Evolutionary conservation across 2,797 vertebrate species (phyloP), one percentile per base, ranked within the genome.

Genomic region (Spheniscus humboldti): DNA sequence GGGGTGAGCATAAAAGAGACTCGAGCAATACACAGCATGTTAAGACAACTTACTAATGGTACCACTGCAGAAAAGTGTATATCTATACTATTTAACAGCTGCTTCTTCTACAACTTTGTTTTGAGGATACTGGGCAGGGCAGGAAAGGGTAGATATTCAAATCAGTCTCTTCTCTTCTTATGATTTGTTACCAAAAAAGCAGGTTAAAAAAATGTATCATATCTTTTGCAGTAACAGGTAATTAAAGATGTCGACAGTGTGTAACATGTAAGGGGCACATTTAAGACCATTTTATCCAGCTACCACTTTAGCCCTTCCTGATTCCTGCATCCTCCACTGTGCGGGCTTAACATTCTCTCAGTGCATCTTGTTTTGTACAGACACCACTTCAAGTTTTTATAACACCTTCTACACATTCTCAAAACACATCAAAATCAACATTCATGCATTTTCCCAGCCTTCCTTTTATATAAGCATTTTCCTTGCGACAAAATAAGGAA

Each of bases 1-100:
- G 59, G 79, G 79, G 94, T 79, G n/a, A 94, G 56, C 87, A 94
- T 86, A 62, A 90, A 88, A 94, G 81, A 93, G 90, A 86, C 76
- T 94, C 10, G 9, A 95, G 87, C 76, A 86, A 71, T 11, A 86
- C 23, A 78, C 30, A 86, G 91, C 39, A 47, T 2, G 19, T 62
- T 71, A 78, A 94, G 25, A 23, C 76, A 94, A n/a, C 76, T 90
- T 56, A 91, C 69, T 69, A 56, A 81, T 7, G 22, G 79, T 45
- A 56, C 10, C 41, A 85, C 66, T 69, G 73, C 52, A 66, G 63
- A 11, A 52, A 86, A 80, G 37, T 13, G 39, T n/a, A 1, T 25
- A 66, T 23, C 79, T 41, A 2, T 13, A 7, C 13, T 35, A 41
- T 5, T n/a, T 50, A 79, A 68, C 50, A 88, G 39, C 68, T 82